Conservation (phyloP, 2,113 vertebrate species). For the Ginglymostoma cirratum region DNA sequence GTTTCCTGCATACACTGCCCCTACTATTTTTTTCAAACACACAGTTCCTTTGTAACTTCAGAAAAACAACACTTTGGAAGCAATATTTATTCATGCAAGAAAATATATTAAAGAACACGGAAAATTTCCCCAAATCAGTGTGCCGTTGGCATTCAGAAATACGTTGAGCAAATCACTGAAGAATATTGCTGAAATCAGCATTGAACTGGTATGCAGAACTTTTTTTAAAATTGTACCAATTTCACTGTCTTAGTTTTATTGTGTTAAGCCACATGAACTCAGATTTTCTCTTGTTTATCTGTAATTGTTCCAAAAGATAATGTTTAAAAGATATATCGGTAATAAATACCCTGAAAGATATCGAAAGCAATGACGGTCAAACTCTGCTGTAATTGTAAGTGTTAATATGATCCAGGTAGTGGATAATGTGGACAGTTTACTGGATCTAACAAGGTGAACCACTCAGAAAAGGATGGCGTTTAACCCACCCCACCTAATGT, state of each 20-base stretch:
- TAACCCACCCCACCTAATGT: neutral
- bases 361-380: neutral
- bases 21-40: neutral
- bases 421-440: slow-evolving; percentile 21
- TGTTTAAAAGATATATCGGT: neutral
- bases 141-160: neutral
- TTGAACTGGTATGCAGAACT: neutral
- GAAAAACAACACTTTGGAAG: neutral
- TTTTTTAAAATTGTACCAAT: neutral
- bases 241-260: neutral
- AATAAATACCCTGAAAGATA: neutral
- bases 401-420: slow-evolving; percentile 11
- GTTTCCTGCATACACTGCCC: neutral
- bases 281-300: neutral
- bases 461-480: neutral
- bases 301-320: neutral
- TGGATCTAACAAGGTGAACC: neutral
- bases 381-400: slow-evolving; percentile 8
- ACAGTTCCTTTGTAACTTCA: neutral
- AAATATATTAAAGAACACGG: neutral
- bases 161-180: neutral
- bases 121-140: neutral
- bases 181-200: neutral
- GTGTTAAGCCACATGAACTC: neutral
- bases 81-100: neutral